phyloP scores from a whole-genome alignment of 2,888 invertebrate genomes.

The Thecocarcelia acutangulata region DNA sequence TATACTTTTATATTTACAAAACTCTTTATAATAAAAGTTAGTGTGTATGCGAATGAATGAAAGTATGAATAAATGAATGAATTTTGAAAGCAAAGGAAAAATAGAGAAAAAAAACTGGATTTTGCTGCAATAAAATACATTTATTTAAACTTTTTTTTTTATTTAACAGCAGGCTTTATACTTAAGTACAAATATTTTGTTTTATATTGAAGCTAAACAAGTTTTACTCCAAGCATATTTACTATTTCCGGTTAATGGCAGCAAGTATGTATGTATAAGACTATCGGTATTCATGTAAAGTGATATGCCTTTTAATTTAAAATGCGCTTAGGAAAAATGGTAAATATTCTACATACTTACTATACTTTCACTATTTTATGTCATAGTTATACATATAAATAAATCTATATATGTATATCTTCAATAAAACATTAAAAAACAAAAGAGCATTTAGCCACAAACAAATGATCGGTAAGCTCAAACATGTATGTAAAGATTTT shows the following conservation, averaged over 20 bases:
- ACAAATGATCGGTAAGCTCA: too few species aligned
- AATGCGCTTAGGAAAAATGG: constrained; percentile 27
- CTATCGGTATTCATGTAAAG: neutral
- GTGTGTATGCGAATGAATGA: constrained; percentile 28
- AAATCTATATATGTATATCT: too few species aligned
- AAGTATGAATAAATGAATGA: constrained; percentile 48
- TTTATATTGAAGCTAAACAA: neutral
- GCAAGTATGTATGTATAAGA: constrained; percentile 10
- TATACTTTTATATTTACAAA: neutral
- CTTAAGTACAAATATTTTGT: constrained; percentile 22
- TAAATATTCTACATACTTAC: constrained; percentile 34
- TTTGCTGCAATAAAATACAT: constrained; percentile 5
- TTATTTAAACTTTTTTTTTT: constrained; percentile 44
- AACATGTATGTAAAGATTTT: too few species aligned
- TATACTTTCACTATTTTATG: constrained; percentile 21
- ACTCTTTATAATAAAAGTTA: constrained; percentile 3
- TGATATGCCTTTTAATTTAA: constrained; percentile 11
- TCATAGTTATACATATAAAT: too few species aligned
- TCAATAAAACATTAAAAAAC: too few species aligned
- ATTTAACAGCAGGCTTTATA: constrained; percentile 2
- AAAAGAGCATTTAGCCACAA: too few species aligned
- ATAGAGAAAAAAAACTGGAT: constrained; percentile 6
- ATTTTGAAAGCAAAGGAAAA: constrained; percentile 18
- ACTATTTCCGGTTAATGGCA: constrained; percentile 58
- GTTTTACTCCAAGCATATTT: constrained; percentile 41